Evolutionary conservation across 2,113 vertebrate species (phyloP).

Genomic region (Raphicerus campestris): DNA sequence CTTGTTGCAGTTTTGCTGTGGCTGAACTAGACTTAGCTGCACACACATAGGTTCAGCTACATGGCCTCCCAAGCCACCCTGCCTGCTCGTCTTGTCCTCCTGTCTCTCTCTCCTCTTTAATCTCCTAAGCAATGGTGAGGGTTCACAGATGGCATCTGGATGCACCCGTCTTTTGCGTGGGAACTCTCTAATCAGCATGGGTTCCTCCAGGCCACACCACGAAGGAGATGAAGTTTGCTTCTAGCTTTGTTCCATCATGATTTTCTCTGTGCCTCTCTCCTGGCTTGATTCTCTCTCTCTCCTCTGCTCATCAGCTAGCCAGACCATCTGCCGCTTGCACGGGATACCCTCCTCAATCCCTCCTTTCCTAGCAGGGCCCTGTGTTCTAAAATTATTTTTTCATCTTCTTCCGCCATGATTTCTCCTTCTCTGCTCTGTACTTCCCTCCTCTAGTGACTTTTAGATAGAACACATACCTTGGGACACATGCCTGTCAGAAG

Average conservation of each 20-base stretch:
- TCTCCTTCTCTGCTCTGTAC: not conserved
- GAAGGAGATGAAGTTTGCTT: not conserved
- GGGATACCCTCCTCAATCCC: not conserved
- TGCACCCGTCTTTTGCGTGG: not conserved
- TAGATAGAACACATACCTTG: not conserved
- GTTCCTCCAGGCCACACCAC: not conserved
- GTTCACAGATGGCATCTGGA: not conserved
- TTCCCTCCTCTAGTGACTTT: not conserved
- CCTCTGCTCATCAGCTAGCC: not conserved
- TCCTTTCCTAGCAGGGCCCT: not conserved
- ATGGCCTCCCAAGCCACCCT: not conserved
- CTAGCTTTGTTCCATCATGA: not conserved
- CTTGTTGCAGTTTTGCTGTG: not conserved
- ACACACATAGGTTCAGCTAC: accelerated
- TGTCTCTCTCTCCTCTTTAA: not conserved
- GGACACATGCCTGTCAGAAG: not conserved
- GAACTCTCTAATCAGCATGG: not conserved
- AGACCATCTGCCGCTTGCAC: not conserved
- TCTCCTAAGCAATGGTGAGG: not conserved
- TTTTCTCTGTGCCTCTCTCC: not conserved
- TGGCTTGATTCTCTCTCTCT: not conserved
- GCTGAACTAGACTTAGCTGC: not conserved
- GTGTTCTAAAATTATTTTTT: not conserved
- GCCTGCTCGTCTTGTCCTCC: not conserved
- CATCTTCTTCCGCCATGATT: not conserved